Base-by-base conservation (phyloP, 2,888 invertebrate species). In the Apamea anceps region DNA sequence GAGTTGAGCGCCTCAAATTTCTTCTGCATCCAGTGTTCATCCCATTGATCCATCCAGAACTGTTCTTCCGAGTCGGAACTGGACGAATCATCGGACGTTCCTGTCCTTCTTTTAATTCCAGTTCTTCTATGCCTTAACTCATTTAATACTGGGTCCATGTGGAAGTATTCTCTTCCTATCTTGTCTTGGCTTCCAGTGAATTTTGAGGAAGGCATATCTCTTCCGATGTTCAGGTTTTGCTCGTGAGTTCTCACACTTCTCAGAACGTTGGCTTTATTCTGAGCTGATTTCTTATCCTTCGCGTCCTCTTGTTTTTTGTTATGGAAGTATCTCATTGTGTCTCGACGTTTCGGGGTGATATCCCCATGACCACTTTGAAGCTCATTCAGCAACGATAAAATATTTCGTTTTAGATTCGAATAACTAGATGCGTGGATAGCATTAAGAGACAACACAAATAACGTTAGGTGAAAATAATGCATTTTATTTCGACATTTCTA, bases 1-100 rank as follows among this genome's bases (percentile, higher is more conserved):
- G 92, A 80, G 79, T 96, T 95, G 1, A 95, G 85, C 0, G 93
- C 94, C 74, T 94, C 93, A 54, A 91, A 85, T 77, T 94, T 94
- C 85, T 93, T 94, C 66, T 92, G 79, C 32, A 92, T 75, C 94
- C 93, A 94, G 0, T 90, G 81, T 28, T 92, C 90, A 18, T 88
- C 87, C 86, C 90, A 92, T 72, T 92, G 91, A 2, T 92, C 91
- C 81, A 91, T 92, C 92, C 93, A 93, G 15, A 91, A 78, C 60
- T 82, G 81, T 42, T 91, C 8, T 37, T 92, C 92, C 2, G 37
- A 32, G 4, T 13, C 15, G n/a, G 66, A 37, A 54, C 12, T 79
- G n/a, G 66, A 21, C 2, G n/a, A 21, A 0, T 3, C 18, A 0
- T n/a, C 37, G 72, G 42, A 0, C 37, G 0, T 12, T 3, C 1